Evolutionary conservation across 2,888 invertebrate species (phyloP).

Genomic region (Eumacrocentrus americanus): DNA sequence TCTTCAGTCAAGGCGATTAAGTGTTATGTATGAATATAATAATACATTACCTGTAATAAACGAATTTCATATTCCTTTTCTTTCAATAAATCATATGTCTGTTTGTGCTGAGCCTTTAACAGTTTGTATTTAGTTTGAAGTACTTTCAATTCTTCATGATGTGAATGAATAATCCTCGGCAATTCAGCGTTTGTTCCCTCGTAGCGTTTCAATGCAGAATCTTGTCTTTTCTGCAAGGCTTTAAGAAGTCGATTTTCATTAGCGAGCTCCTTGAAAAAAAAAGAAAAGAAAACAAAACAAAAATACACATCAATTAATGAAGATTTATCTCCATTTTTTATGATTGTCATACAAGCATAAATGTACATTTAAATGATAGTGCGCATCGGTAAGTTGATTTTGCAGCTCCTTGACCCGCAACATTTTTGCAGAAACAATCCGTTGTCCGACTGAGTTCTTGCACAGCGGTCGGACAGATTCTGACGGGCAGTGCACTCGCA

Average conservation of each 20-base stretch:
- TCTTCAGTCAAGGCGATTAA: background rate
- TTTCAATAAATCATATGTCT: constrained; percentile 70
- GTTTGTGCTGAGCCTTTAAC: constrained; percentile 69
- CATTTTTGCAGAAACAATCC: constrained; percentile 79
- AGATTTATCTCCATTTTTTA: background rate
- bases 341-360: background rate
- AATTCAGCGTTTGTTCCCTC: constrained; percentile 81
- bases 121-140: constrained; percentile 74
- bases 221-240: constrained; percentile 80
- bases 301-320: background rate
- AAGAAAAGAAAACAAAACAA: constrained; percentile 54
- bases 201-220: constrained; percentile 77
- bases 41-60: constrained; percentile 62
- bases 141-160: constrained; percentile 78
- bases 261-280: constrained; percentile 65
- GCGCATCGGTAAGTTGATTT: constrained; percentile 80
- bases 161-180: constrained; percentile 76
- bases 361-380: constrained; percentile 76
- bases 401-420: constrained; percentile 77
- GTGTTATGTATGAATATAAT: constrained; percentile 19
- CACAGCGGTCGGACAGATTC: constrained; percentile 40
- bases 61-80: constrained; percentile 73
- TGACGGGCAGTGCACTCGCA: constrained; percentile 58
- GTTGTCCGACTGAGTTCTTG: constrained; percentile 61
- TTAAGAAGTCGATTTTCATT: constrained; percentile 79